phyloP scores from a whole-genome alignment of 2,888 invertebrate genomes.

The Cheilosia impressa region DNA sequence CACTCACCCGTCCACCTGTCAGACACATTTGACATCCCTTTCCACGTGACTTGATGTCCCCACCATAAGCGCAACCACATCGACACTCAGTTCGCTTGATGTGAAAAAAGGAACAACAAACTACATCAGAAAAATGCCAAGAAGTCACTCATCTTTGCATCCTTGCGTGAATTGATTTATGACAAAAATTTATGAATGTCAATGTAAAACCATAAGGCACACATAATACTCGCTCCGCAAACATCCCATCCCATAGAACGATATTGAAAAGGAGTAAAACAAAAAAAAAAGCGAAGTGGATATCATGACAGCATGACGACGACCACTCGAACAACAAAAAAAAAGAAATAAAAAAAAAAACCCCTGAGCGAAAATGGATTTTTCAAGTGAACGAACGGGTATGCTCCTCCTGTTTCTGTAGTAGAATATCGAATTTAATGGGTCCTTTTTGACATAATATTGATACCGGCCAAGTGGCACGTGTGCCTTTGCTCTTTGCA shows the following conservation, averaged over 20 bases:
- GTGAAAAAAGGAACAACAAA: constrained; percentile 19
- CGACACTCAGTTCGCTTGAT: constrained; percentile 39
- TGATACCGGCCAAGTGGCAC: constrained; percentile 58
- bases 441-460: constrained; percentile 66
- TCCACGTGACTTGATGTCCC: constrained; percentile 51
- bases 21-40: constrained; percentile 52
- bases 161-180: constrained; percentile 64
- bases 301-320: constrained; percentile 62
- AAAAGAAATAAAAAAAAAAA: neutral
- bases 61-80: constrained; percentile 43
- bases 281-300: constrained; percentile 11
- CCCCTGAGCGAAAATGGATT: constrained; percentile 59
- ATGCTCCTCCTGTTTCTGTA: constrained; percentile 7
- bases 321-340: constrained; percentile 37
- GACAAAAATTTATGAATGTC: constrained; percentile 62
- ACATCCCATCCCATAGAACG: constrained; percentile 47
- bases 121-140: constrained; percentile 46
- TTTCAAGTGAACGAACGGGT: constrained; percentile 58
- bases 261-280: constrained; percentile 14
- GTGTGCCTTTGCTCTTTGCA: constrained; percentile 24
- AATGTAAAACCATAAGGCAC: constrained; percentile 58
- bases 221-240: constrained; percentile 5
- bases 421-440: constrained; percentile 67
- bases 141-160: constrained; percentile 14
- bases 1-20: constrained; percentile 40